Base-by-base conservation (phyloP, 2,797 vertebrate genomes). In the Ptychadena robeensis region DNA sequence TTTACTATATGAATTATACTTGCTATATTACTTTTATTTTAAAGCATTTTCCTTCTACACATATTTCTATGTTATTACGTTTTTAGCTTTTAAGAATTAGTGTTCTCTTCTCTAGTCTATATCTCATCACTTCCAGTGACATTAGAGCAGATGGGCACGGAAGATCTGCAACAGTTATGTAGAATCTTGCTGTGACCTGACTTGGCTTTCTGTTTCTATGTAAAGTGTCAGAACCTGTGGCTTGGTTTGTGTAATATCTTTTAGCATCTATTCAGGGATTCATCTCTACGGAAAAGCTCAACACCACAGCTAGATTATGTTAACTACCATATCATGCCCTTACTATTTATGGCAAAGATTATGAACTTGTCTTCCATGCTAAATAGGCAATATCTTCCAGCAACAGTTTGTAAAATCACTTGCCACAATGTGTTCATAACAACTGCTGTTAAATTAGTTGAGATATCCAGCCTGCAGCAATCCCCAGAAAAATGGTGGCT, bases 381-480 rank as follows among this genome's bases (percentile, higher is more conserved):
- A 22, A 31, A 27, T 40, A 34, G 7, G 48, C 37, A 84, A 69
- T 80, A 32, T 70, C 77, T 80, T 74, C 71, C 77, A 84, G 76
- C 77, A 74, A 84, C 66, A 64, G 70, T 74, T 68, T 48, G 31
- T 37, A 75, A 57, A 74, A 70, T 70, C 44, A 74, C 63, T 79
- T 84, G 82, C 71, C 71, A 84, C 40, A 69, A 59, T 69, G 82
- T 75, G 71, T 84, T 80, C 64, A 61, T 73, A 73, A 37, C 59
- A 79, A 83, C 57, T 79, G 75, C 32, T 79, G 68, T 57, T 78
- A 83, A 73, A 79, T 83, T 37, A 68, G 66, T 77, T 71, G 81
- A 34, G 81, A 82, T 77, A 63, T 48, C 27, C 3, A 6, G 57
- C 81, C 81, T 37, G 53, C 34, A 71, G 81, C 81, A 64, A 32